phyloP scores from a whole-genome alignment of 2,888 invertebrate species.

The Brachynemurus nebulosus region DNA sequence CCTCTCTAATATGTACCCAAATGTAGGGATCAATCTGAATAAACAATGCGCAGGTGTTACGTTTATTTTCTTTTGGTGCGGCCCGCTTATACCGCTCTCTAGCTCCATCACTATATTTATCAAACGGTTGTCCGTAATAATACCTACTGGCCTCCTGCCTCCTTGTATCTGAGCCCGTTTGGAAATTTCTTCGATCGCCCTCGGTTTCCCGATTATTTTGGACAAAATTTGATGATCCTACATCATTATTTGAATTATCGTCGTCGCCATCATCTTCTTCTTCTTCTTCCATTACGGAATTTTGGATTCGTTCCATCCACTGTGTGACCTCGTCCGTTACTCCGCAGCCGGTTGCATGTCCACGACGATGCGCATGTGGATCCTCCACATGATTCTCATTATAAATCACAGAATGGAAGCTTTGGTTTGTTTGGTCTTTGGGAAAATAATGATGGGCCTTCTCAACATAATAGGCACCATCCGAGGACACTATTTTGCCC shows the following conservation, averaged over 20 bases:
- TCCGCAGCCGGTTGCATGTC: constrained; percentile 76
- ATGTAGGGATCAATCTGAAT: constrained; percentile 97
- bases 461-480: constrained; percentile 85
- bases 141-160: too few relatives aligned
- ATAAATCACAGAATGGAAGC: constrained; percentile 89
- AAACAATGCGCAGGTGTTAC: constrained; percentile 86
- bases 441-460: constrained; percentile 83
- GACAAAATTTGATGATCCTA: too few relatives aligned
- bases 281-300: constrained; percentile 50
- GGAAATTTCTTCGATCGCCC: constrained; percentile 9
- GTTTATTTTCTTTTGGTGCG: constrained; percentile 53
- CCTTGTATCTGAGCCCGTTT: too few relatives aligned
- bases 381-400: constrained; percentile 78
- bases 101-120: constrained; percentile 67
- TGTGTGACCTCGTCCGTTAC: constrained; percentile 74
- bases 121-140: constrained; percentile 39
- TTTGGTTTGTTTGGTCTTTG: constrained; percentile 39
- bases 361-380: constrained; percentile 61
- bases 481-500: constrained; percentile 79
- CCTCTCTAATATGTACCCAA: constrained; percentile 85
- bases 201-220: constrained; percentile 8
- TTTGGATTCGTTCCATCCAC: constrained; percentile 88
- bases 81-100: constrained; percentile 22
- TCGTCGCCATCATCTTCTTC: constrained; percentile 38
- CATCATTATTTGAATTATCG: too few relatives aligned